Evolutionary conservation across 2,888 invertebrate genomes (phyloP).

Genomic region (Ophion ventricosus): DNA sequence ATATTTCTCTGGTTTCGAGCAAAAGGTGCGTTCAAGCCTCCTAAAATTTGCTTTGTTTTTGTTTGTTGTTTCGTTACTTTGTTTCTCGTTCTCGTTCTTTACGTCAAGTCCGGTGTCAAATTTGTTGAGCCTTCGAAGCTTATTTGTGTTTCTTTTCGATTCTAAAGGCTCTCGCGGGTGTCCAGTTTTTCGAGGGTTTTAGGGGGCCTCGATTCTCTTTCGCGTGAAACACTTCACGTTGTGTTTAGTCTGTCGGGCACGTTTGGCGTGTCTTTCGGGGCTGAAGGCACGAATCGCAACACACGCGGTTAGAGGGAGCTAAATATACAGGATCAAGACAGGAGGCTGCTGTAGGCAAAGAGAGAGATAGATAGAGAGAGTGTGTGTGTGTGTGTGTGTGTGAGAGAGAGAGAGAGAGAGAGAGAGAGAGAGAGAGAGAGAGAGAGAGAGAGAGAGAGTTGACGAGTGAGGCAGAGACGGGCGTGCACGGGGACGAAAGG

Average conservation of each 20-base stretch:
- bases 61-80: neutral
- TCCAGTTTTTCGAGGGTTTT: constrained; percentile 20
- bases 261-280: constrained; percentile 31
- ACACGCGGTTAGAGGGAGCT: constrained; percentile 26
- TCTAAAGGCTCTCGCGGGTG: neutral
- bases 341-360: constrained; percentile 9
- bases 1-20: too few relatives aligned
- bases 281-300: constrained; percentile 23
- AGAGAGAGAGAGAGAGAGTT: constrained; percentile 1
- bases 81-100: neutral
- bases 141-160: constrained; percentile 8
- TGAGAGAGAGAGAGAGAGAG: neutral
- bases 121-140: constrained; percentile 2
- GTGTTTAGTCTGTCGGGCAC: constrained; percentile 46
- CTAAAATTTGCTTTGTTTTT: neutral
- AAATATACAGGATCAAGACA: constrained; percentile 32
- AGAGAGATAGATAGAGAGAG: constrained; percentile 15
- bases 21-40: neutral
- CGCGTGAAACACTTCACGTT: constrained; percentile 21
- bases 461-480: constrained; percentile 12
- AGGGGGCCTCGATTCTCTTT: constrained; percentile 21
- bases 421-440: too few relatives aligned
- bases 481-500: constrained; percentile 48
- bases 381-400: too few relatives aligned
- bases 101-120: neutral